Evolutionary conservation across 2,797 vertebrate genomes (phyloP).

Genomic region (Erethizon dorsatum): DNA sequence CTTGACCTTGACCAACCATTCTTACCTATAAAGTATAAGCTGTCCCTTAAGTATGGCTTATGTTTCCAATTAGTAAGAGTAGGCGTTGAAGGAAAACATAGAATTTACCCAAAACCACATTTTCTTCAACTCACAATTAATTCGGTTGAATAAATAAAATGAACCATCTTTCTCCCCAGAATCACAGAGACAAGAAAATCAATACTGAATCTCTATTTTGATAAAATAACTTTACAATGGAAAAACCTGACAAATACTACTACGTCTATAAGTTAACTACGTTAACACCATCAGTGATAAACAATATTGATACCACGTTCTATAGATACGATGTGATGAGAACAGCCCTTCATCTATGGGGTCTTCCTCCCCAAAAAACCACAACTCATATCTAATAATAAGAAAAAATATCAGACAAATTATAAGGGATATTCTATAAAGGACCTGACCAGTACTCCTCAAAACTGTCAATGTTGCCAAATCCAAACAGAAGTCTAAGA

Average conservation of each 20-base stretch:
- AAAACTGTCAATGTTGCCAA: neutral
- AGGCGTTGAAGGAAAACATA: neutral
- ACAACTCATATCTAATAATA: neutral
- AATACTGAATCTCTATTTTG: slow-evolving; percentile 52
- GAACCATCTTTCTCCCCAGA: neutral
- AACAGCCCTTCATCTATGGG: neutral
- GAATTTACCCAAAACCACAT: slow-evolving; percentile 52
- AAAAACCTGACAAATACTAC: slow-evolving; percentile 37
- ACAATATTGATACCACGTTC: neutral
- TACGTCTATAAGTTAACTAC: neutral
- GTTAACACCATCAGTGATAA: neutral
- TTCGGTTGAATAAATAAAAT: slow-evolving; percentile 34
- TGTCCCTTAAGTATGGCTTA: slow-evolving; percentile 55
- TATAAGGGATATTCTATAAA: slow-evolving; percentile 18
- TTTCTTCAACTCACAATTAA: slow-evolving; percentile 57
- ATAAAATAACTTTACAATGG: slow-evolving; percentile 26
- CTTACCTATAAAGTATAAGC: slow-evolving; percentile 22
- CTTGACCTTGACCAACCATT: slow-evolving; percentile 13
- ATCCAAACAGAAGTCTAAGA: neutral
- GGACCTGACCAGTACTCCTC: neutral
- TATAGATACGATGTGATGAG: neutral
- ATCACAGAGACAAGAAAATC: slow-evolving; percentile 38
- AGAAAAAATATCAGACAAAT: slow-evolving; percentile 51
- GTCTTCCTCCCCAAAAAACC: neutral
- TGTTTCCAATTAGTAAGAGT: slow-evolving; percentile 19